phyloP scores from a whole-genome alignment of 2,113 vertebrate genomes.

The Serranochromis macrocephalus region DNA sequence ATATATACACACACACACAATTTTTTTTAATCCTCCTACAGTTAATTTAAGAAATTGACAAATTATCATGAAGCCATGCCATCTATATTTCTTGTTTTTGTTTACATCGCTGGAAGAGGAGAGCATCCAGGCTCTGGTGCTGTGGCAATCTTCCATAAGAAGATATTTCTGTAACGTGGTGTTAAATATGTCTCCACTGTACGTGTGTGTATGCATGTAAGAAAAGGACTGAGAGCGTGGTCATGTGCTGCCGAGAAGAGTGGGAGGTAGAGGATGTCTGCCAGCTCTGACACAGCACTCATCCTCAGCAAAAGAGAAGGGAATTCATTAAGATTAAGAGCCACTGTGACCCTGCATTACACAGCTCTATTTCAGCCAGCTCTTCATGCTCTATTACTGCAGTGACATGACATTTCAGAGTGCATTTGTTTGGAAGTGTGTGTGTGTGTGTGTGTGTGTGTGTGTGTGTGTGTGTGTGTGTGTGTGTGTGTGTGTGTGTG shows the following conservation, averaged over 20 bases:
- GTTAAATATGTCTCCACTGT: not conserved
- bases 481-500: not conserved
- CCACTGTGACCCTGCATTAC: not conserved
- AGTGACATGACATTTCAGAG: not conserved
- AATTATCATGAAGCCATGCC: not conserved
- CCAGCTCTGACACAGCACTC: conserved; percentile 53
- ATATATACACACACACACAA: not conserved
- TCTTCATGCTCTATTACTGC: not conserved
- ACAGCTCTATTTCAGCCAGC: not conserved
- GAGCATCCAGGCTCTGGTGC: not conserved
- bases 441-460: not conserved
- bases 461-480: not conserved
- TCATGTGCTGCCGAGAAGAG: not conserved
- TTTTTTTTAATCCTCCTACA: not conserved
- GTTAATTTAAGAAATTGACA: not conserved
- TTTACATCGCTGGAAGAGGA: not conserved
- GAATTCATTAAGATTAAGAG: conserved; percentile 1
- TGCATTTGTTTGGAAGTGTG: not conserved
- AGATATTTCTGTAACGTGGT: not conserved
- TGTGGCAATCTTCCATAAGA: not conserved
- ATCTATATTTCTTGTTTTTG: not conserved
- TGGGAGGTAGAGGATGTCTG: conserved; percentile 17
- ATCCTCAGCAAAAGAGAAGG: not conserved
- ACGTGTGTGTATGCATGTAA: not conserved
- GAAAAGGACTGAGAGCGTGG: not conserved